Evolutionary conservation across 2,113 vertebrate genomes (phyloP), one percentile per base, ranked within the genome.

Genomic region (Oncorhynchus keta): DNA sequence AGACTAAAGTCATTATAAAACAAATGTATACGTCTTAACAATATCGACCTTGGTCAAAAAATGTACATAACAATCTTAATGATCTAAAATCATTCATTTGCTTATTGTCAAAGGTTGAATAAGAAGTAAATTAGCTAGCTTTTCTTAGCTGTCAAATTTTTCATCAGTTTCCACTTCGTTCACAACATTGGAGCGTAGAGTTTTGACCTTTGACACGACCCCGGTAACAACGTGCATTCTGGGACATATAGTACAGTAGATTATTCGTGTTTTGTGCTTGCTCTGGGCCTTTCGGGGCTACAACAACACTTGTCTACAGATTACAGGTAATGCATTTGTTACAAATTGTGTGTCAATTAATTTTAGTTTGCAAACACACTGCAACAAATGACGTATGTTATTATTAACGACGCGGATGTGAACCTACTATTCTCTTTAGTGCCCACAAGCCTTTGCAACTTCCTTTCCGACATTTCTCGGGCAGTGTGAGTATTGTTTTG

Each of bases 381-480:
- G 59, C 59, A 8, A 9, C 22, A 62, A 45, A 45, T 11, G 2
- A 11, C 11, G 2, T 45, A 1, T 2, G 39, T 45, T 45, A 45
- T 45, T 45, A 45, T 45, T 45, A 20, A 3, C 32, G 9, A 86
- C 87, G 93, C 95, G 95, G 95, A 95, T 93, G 87, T 12, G 49
- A 22, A 82, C 0, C 1, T 2, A 0, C 0, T 0, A 51, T n/a
- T 26, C 0, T 0, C 0, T 80, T 68, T 73, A 73, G 35, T 79
- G 80, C 92, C 94, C 95, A 79, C 20, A 78, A 88, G 75, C 87
- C 0, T 0, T 1, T 77, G 75, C 86, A 67, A 18, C 67, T 74
- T 91, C 87, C 88, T 96, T 95, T 96, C 86, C 76, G 80, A 26
- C 66, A 75, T 51, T 75, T n/a, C 65, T 70, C 22, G 20, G 67